Percentiles rank a stretch among this genome's conserved stretches.
phyloP scores from a whole-genome alignment of 2,888 invertebrate species.

The Callyntrura guangdongensis region DNA sequence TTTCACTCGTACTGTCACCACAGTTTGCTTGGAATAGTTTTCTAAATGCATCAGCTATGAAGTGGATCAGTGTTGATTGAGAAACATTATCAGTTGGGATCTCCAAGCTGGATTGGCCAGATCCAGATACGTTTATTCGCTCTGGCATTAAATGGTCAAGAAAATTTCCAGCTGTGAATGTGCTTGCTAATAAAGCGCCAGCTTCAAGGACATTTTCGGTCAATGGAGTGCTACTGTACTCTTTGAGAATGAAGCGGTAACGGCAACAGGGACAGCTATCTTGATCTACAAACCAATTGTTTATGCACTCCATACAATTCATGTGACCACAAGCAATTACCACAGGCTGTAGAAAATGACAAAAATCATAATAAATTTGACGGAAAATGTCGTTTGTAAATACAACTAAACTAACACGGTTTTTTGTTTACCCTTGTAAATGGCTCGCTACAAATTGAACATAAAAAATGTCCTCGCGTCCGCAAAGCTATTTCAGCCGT shows the following conservation, averaged over 20 bases:
- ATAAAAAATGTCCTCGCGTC: slow-evolving; percentile 48
- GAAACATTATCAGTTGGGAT: background rate
- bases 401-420: background rate
- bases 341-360: slow-evolving; percentile 47
- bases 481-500: background rate
- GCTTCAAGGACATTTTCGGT: slow-evolving; percentile 39
- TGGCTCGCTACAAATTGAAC: slow-evolving; percentile 69
- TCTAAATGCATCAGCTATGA: slow-evolving; percentile 29
- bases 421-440: slow-evolving; percentile 20
- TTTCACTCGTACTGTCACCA: no score
- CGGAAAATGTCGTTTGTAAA: background rate
- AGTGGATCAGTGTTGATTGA: background rate
- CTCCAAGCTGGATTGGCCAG: background rate
- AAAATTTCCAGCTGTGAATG: slow-evolving; percentile 60
- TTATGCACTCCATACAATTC: slow-evolving; percentile 61
- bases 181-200: slow-evolving; percentile 36
- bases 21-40: background rate
- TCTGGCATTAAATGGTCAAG: background rate
- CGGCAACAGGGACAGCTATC: slow-evolving; percentile 74
- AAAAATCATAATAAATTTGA: background rate
- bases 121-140: no score
- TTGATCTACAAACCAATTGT: slow-evolving; percentile 60
- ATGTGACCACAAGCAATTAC: slow-evolving; percentile 68
- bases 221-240: background rate
- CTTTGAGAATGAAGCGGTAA: slow-evolving; percentile 52